Evolutionary conservation across 2,113 vertebrate species (phyloP).

Genomic region (Butorides virescens): DNA sequence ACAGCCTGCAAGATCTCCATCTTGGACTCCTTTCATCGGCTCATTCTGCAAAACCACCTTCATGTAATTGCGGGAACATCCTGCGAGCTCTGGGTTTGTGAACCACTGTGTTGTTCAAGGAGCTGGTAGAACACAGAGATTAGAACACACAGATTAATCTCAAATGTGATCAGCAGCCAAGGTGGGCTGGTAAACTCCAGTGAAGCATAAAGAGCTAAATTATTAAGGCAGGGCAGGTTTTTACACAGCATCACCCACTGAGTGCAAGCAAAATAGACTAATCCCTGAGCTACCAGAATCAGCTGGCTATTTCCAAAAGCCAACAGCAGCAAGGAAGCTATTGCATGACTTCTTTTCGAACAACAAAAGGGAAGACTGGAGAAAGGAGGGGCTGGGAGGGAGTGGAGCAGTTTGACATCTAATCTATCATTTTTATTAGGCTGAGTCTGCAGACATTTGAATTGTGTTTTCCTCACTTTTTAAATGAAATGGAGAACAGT

Average conservation of each 20-base stretch:
- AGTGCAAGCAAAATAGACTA: constrained; percentile 35
- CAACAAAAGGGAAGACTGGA: not conserved
- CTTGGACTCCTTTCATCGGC: not conserved
- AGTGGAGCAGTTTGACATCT: constrained; percentile 15
- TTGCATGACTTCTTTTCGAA: not conserved
- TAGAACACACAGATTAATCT: constrained; percentile 1
- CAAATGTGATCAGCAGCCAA: not conserved
- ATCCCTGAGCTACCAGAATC: constrained; percentile 43
- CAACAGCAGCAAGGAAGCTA: constrained; percentile 12
- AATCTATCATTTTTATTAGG: constrained; percentile 60
- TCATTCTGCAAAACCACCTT: not conserved
- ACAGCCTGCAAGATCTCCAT: not conserved
- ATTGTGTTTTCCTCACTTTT: constrained; percentile 51
- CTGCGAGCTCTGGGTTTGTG: not conserved
- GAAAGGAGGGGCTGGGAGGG: constrained; percentile 32
- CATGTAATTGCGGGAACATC: not conserved
- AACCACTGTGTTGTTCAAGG: not conserved
- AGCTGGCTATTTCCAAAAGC: constrained; percentile 42
- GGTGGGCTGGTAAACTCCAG: not conserved
- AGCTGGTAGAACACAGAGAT: not conserved
- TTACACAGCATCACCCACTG: not conserved
- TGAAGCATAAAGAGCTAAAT: not conserved
- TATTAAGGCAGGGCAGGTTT: not conserved
- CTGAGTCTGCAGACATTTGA: constrained; percentile 39
- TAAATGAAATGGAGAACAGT: constrained; percentile 33